These are phyloP conservation scores for Hydractinia symbiolongicarpus DNA, from an alignment of 30 jellyfish, hydroid and myxozoan genomes.

Conservation along the genomic window DNA sequence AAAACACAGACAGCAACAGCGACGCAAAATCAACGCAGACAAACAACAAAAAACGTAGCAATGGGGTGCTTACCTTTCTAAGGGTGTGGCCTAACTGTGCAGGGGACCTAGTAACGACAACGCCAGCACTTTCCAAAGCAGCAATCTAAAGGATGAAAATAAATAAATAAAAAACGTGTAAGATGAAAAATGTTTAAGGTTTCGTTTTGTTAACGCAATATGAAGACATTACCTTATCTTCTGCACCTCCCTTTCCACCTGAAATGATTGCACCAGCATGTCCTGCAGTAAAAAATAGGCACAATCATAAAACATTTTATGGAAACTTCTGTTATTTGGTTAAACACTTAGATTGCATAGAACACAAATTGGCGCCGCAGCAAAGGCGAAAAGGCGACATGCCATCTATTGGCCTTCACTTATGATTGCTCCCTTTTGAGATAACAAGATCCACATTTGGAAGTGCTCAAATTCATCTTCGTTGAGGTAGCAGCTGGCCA, in stretches of 20 bases:
- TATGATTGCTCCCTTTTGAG: too few species aligned
- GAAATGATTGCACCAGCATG: conserved; percentile 99
- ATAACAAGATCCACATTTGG: too few species aligned
- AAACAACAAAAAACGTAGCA: neutral
- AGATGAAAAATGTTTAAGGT: neutral
- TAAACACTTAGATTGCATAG: neutral
- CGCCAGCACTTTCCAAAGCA: conserved; percentile 96
- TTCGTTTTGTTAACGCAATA: neutral
- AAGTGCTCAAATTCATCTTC: too few species aligned
- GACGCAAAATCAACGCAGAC: neutral
- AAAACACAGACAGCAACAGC: neutral
- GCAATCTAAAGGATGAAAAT: conserved; percentile 38
- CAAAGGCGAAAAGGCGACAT: neutral
- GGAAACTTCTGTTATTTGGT: neutral
- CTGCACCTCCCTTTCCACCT: conserved; percentile 98
- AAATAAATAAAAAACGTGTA: neutral
- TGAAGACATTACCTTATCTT: conserved; percentile 50
- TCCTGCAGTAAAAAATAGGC: conserved; percentile 34
- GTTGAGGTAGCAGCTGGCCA: too few species aligned
- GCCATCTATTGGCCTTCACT: neutral
- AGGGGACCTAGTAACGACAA: conserved; percentile 81
- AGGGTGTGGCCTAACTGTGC: conserved; percentile 81
- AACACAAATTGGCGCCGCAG: neutral
- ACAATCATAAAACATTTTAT: too few species aligned
- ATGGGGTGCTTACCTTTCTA: conserved; percentile 69